These are phyloP conservation scores for Catharus minimus DNA, from an alignment of 2,113 vertebrate genomes.

Conservation along the genomic window DNA sequence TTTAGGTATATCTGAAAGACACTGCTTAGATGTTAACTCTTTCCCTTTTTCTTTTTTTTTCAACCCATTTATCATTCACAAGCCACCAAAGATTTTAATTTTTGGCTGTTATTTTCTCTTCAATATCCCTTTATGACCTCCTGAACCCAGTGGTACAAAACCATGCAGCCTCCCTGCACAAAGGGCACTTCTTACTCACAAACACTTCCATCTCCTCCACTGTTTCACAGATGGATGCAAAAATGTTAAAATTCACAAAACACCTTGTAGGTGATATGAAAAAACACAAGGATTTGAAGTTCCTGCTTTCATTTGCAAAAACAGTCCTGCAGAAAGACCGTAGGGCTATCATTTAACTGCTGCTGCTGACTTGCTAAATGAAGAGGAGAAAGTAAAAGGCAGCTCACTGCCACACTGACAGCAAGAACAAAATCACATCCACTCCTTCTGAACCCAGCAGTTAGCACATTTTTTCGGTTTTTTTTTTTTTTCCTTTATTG, in stretches of 20 bases:
- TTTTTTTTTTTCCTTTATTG: neutral
- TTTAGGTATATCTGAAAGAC: neutral
- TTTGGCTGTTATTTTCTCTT: neutral
- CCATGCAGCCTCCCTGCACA: neutral
- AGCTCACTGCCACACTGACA: constrained; percentile 14
- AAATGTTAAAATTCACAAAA: constrained; percentile 22
- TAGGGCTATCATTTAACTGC: constrained; percentile 43
- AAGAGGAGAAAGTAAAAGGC: constrained; percentile 37
- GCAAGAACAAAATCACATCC: constrained; percentile 42
- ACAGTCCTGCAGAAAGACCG: constrained; percentile 19
- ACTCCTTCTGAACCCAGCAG: constrained; percentile 31
- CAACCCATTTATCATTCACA: neutral
- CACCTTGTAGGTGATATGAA: neutral
- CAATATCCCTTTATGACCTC: neutral
- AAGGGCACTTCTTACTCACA: neutral
- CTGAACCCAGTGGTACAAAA: neutral
- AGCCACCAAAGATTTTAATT: neutral
- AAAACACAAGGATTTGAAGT: constrained; percentile 37
- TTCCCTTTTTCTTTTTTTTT: neutral
- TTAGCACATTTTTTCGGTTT: neutral
- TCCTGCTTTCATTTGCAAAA: constrained; percentile 55
- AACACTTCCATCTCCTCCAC: neutral
- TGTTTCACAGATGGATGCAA: neutral
- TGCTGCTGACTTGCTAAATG: constrained; percentile 57
- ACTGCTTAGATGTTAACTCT: neutral